Percentiles rank a stretch among this genome's conserved stretches.
phyloP scores from a whole-genome alignment of 2,113 vertebrate species.

The Jacana jacana region DNA sequence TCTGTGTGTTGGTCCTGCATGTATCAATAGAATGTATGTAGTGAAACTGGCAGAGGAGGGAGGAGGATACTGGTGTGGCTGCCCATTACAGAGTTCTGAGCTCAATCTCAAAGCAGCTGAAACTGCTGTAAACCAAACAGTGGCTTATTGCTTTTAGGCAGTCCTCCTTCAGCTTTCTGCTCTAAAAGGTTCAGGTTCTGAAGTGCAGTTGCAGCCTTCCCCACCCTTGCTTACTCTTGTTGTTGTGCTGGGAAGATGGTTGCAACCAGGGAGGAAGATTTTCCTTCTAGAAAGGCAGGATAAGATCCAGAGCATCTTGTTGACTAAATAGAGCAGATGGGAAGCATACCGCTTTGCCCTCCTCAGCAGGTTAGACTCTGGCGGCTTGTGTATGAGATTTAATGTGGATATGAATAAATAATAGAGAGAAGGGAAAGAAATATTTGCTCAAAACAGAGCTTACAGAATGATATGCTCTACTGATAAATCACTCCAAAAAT shows the following conservation, averaged over 20 bases:
- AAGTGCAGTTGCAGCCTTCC: neutral
- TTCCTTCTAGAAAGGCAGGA: neutral
- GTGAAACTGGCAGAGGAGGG: neutral
- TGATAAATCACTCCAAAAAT: slow-evolving; percentile 54
- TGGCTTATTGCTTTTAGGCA: neutral
- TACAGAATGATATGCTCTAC: slow-evolving; percentile 18
- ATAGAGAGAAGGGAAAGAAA: slow-evolving; percentile 24
- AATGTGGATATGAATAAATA: slow-evolving; percentile 68
- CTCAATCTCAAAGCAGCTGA: neutral
- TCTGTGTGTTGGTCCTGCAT: neutral
- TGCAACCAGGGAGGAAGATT: neutral
- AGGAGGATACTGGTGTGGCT: neutral
- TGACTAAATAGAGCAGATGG: slow-evolving; percentile 54
- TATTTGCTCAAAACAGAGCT: slow-evolving; percentile 42
- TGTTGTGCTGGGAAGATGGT: neutral
- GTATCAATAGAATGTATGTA: no score
- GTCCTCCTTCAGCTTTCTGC: neutral
- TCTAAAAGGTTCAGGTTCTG: neutral
- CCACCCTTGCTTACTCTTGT: neutral
- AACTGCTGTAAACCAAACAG: neutral
- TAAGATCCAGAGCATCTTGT: slow-evolving; percentile 13
- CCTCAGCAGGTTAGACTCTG: slow-evolving; percentile 62
- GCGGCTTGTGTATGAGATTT: slow-evolving; percentile 19
- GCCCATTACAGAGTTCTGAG: rapidly evolving
- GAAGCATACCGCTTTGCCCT: neutral